phyloP scores from a whole-genome alignment of 1,140 invertebrate genomes.

The Caenorhabditis inopinata region DNA sequence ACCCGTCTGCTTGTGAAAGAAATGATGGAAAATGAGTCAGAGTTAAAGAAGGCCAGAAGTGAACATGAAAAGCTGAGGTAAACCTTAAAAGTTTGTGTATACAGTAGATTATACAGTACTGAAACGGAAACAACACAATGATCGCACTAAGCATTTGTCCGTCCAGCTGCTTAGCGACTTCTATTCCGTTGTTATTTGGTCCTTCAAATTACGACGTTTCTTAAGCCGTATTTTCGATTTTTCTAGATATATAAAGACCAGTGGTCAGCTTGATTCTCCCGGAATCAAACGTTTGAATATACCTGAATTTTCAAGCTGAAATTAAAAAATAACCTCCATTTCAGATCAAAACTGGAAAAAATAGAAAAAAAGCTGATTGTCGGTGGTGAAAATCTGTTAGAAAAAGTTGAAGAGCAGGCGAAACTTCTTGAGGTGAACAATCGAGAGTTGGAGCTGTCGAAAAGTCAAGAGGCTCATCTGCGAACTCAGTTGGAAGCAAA shows the following conservation, averaged over 20 bases:
- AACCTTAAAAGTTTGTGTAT: not conserved
- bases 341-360: slow-evolving; percentile 82
- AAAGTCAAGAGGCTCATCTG: slow-evolving; percentile 80
- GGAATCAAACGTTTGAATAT: too few relatives aligned
- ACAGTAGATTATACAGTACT: not conserved
- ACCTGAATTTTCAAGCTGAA: too few relatives aligned
- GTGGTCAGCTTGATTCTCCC: too few relatives aligned
- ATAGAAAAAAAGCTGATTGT: slow-evolving; percentile 94
- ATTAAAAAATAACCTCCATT: too few relatives aligned
- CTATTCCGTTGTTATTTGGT: too few relatives aligned
- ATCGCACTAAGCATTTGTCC: too few relatives aligned
- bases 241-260: too few relatives aligned
- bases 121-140: too few relatives aligned
- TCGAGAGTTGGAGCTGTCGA: slow-evolving; percentile 80
- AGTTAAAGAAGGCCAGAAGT: slow-evolving; percentile 30
- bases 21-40: slow-evolving; percentile 38
- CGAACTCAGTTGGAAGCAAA: slow-evolving; percentile 70
- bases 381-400: slow-evolving; percentile 94
- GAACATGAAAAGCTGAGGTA: slow-evolving; percentile 35
- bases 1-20: slow-evolving; percentile 35
- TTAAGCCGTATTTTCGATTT: too few relatives aligned
- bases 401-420: slow-evolving; percentile 93
- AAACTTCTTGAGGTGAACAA: slow-evolving; percentile 83
- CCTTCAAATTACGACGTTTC: too few relatives aligned
- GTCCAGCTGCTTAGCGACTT: too few relatives aligned